A percentile compares a stretch with the other conserved stretches of the same genome.
Conservation (phyloP, 1,140 invertebrate species). For the Berghia stephanieae region DNA sequence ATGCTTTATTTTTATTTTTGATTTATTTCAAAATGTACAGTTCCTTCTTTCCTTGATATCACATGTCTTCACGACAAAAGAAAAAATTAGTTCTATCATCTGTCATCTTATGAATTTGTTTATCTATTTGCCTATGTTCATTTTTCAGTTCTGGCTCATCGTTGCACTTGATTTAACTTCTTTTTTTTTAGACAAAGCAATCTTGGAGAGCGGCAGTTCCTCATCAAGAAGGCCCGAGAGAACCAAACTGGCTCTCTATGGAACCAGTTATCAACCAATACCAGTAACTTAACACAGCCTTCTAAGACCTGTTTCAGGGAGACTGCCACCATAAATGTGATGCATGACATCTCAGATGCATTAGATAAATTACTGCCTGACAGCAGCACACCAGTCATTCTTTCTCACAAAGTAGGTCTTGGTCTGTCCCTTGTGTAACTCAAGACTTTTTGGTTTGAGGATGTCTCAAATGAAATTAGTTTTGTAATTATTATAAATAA, state of each 20-base stretch:
- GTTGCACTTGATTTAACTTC: neutral
- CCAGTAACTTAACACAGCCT: neutral
- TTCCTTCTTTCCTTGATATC: too few species aligned
- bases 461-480: too few species aligned
- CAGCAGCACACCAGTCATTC: neutral
- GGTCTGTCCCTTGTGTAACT: too few species aligned
- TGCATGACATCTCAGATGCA: conserved; percentile 27
- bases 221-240: too few species aligned
- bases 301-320: neutral
- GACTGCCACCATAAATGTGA: conserved; percentile 7
- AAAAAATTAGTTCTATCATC: too few species aligned
- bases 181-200: conserved; percentile 26
- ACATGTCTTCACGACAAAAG: too few species aligned
- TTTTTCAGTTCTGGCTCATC: neutral
- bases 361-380: conserved; percentile 31
- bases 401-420: conserved; percentile 30
- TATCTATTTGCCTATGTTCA: neutral
- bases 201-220: conserved; percentile 34
- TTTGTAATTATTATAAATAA: too few species aligned
- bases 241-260: too few species aligned
- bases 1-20: neutral
- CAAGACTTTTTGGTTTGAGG: too few species aligned
- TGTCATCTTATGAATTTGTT: too few species aligned
- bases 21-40: too few species aligned
- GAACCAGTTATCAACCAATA: too few species aligned